A percentile compares a stretch with the other conserved stretches of the same genome.
Evolutionary conservation across 2,113 vertebrate species (phyloP).

Genomic region (Cyprinodon tularosa): DNA sequence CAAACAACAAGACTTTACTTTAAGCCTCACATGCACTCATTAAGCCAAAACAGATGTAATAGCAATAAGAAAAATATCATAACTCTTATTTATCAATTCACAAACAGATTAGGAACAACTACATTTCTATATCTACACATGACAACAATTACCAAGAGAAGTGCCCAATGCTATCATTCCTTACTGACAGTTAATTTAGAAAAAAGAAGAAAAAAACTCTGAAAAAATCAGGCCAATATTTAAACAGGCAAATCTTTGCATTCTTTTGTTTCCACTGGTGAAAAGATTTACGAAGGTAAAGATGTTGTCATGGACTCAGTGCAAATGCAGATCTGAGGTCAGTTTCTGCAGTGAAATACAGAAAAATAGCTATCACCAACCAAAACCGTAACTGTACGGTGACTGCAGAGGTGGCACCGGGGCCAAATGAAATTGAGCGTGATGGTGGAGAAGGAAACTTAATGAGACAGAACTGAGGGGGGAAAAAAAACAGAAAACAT

Average conservation of each 20-base stretch:
- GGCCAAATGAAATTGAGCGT: constrained; percentile 64
- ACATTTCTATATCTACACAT: constrained; percentile 32
- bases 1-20: constrained; percentile 41
- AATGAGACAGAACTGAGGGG: constrained; percentile 72
- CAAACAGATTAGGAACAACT: constrained; percentile 2
- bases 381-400: constrained; percentile 23
- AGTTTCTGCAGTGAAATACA: constrained; percentile 6
- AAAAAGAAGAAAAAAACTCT: constrained; percentile 62
- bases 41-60: constrained; percentile 66
- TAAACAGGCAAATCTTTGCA: constrained; percentile 47
- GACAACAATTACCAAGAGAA: constrained; percentile 66
- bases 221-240: constrained; percentile 63
- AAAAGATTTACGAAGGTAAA: constrained; percentile 45
- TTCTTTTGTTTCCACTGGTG: constrained; percentile 59
- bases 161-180: constrained; percentile 57
- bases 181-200: constrained; percentile 65
- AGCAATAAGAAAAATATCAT: constrained; percentile 53
- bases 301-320: constrained; percentile 29
- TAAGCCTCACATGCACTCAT: constrained; percentile 6
- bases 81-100: constrained; percentile 34
- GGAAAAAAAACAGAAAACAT: constrained; percentile 64
- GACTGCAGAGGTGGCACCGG: constrained; percentile 29
- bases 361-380: background rate
- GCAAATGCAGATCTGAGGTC: constrained; percentile 10
- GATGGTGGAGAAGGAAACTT: constrained; percentile 59